A percentile compares a stretch with the other conserved stretches of the same genome.
Evolutionary conservation across 2,888 invertebrate genomes (phyloP).

Genomic region (Desoria tigrina): DNA sequence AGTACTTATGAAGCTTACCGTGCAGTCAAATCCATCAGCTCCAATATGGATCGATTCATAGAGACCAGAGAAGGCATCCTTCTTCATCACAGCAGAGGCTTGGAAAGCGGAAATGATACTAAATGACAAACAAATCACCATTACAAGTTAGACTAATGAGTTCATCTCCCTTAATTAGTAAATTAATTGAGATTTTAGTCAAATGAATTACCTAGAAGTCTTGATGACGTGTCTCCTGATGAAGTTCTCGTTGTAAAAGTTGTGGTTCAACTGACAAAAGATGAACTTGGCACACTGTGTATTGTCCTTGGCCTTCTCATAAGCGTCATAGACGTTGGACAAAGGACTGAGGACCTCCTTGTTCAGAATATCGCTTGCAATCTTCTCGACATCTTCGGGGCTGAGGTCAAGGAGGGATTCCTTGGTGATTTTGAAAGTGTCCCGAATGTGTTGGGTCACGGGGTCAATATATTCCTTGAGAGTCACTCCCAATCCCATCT

Average conservation of each 20-base stretch:
- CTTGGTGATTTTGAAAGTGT: slow-evolving; percentile 47
- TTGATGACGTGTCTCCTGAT: slow-evolving; percentile 50
- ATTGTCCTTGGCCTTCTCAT: slow-evolving; percentile 44
- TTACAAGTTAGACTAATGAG: too few relatives aligned
- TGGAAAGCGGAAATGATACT: slow-evolving; percentile 52
- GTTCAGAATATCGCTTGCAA: slow-evolving; percentile 49
- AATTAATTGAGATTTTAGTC: not conserved
- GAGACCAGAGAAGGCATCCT: slow-evolving; percentile 47
- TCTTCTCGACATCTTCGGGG: slow-evolving; percentile 48
- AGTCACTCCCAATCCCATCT: slow-evolving; percentile 45
- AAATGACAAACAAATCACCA: slow-evolving; percentile 9
- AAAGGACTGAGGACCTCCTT: slow-evolving; percentile 50
- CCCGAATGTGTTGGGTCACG: slow-evolving; percentile 41
- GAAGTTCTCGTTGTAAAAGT: slow-evolving; percentile 49
- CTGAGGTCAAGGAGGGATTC: slow-evolving; percentile 49
- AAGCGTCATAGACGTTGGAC: slow-evolving; percentile 42
- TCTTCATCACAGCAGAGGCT: slow-evolving; percentile 45
- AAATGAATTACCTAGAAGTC: slow-evolving; percentile 29
- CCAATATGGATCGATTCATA: slow-evolving; percentile 49
- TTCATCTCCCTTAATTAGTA: not conserved
- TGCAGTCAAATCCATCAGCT: slow-evolving; percentile 50
- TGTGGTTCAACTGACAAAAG: slow-evolving; percentile 50
- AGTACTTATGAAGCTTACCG: slow-evolving; percentile 35
- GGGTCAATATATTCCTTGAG: slow-evolving; percentile 49
- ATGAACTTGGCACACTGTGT: slow-evolving; percentile 48